Base-by-base conservation (phyloP, 2,113 vertebrate species). In the Lathamus discolor region DNA sequence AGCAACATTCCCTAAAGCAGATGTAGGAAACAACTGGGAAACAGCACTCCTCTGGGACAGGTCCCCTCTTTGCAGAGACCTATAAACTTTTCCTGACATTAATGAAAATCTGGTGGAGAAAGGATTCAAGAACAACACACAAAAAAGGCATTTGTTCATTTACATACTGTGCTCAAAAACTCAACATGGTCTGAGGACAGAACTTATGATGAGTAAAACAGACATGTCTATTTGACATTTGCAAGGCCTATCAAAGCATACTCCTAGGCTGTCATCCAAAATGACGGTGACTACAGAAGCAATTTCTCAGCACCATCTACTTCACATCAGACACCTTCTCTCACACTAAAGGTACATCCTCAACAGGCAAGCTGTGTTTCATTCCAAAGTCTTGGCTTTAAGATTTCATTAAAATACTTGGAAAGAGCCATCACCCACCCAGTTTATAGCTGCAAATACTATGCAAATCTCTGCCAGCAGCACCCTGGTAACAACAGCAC, bases 71-170 rank as follows among this genome's bases (percentile, higher is more conserved):
- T 10, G 8, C 15, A 54, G 31, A 68, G 13, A 46, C 29, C 52
- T 57, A 25, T 3, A 31, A 59, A 74, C 8, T 82, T 75, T 4
- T 39, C 27, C 8, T 5, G 2, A 67, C 24, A 74, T 29, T 25
- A 75, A 70, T 5, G 39, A 78, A 88, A 87, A 74, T 25, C 54
- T 43, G 81, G 35, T 11, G 23, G 22, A 59, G 29, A 85, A 94
- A 54, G 28, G n/a, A 74, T 63, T 75, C 28, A 87, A 39, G n/a
- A 52, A 57, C 0, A 1, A 59, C 4, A n/a, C 3, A 67, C 0
- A 0, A 28, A 78, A 37, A 29, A 6, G 39, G n/a, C 31, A 57
- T 28, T 55, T 83, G 22, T 46, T 69, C 6, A 1, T 78, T 84
- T 52, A 82, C 7, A 39, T 75, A 17, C 43, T 37, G 17, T 4